A percentile compares a stretch with the other conserved stretches of the same genome.
Evolutionary conservation across 2,888 invertebrate genomes (phyloP).

Genomic region (Ornithoptera priamus): DNA sequence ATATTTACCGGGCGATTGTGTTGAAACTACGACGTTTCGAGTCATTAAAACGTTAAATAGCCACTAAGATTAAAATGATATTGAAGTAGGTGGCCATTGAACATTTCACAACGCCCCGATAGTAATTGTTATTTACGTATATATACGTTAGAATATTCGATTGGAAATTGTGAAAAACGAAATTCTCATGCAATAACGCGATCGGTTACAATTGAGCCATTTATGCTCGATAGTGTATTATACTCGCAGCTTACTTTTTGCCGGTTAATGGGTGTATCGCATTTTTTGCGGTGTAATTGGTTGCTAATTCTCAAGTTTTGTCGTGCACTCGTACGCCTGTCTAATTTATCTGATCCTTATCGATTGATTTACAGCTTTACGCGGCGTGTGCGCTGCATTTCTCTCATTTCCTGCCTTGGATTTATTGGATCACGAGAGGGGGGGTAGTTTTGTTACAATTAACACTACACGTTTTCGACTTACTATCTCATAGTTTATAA

Average conservation of each 20-base stretch:
- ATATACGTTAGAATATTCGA: conserved; percentile 11
- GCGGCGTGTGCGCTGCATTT: conserved; percentile 40
- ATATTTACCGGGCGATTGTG: conserved; percentile 14
- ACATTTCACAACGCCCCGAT: conserved; percentile 14
- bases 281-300: conserved; percentile 58
- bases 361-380: conserved; percentile 49
- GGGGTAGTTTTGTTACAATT: conserved; percentile 25
- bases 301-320: conserved; percentile 51
- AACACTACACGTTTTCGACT: conserved; percentile 22
- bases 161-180: conserved; percentile 45
- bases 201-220: conserved; percentile 62
- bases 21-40: conserved; percentile 22
- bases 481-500: conserved; percentile 13
- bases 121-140: conserved; percentile 15
- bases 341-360: conserved; percentile 49
- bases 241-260: conserved; percentile 41
- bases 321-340: conserved; percentile 43
- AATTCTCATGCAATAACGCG: conserved; percentile 47
- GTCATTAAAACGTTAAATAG: conserved; percentile 21
- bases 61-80: conserved; percentile 14
- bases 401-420: conserved; percentile 33
- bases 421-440: conserved; percentile 26
- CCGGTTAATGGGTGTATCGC: conserved; percentile 44
- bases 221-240: conserved; percentile 32
- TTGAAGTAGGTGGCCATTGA: conserved; percentile 10